Evolutionary conservation across 2,113 vertebrate genomes (phyloP), one percentile per base, ranked within the genome.

Genomic region (Thamnophis sirtalis): DNA sequence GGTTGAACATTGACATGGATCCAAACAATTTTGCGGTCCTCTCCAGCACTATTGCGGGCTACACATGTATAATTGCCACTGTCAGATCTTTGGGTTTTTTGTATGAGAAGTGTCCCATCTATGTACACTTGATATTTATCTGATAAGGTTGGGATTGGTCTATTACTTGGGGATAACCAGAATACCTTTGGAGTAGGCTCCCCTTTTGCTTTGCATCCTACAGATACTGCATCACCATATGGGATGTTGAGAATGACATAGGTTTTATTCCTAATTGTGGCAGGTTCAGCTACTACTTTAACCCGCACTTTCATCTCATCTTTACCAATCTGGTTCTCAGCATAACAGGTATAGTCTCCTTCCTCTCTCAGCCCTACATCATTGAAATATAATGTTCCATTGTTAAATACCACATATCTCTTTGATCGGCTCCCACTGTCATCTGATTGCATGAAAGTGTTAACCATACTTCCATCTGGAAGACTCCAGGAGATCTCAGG

Each of bases 271-370:
- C 94, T 97, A 95, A 98, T 98, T 68, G 96, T 89, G 0, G 98
- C 97, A 0, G 97, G 96, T 55, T 97, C 97, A 0, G 98, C 93
- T 85, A 98, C 96, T 48, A 97, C 97, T 93, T 98, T 98, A 22
- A 99, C 97, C 0, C 97, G 97, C 0, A 99, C 98, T 24, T 97
- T 98, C 99, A 99, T 99, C 95, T 98, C 98, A 73, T 99, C 99
- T 95, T 98, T 98, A 38, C 99, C 99, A 0, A 98, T 96, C 93
- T 98, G 98, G 96, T 99, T 99, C 85, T 99, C 97, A 0, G 99
- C 99, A 2, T 99, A 98, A 95, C 99, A 99, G 0, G 98, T 99
- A 95, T 99, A 99, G 94, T 99, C 98, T 0, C 99, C 99, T 43
- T 98, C 98, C 50, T 99, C 98, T 19, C 96, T 97, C 95, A 97